Evolutionary conservation across 2,113 vertebrate genomes (phyloP).

Genomic region (Sebastes fasciatus): DNA sequence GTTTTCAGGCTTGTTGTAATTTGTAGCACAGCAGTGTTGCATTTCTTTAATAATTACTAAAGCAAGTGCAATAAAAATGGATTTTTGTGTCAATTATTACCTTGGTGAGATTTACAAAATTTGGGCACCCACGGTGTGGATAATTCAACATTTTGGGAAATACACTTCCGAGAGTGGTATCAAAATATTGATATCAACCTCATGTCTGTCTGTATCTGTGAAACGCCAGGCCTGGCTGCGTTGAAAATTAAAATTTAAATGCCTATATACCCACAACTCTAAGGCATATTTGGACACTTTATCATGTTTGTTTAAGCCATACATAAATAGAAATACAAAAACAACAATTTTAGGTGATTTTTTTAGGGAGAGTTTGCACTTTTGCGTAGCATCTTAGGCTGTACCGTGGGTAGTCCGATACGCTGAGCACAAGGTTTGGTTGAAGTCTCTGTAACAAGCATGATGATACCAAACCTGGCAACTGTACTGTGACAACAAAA

Average conservation of each 20-base stretch:
- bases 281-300: background rate
- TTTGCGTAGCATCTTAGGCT: background rate
- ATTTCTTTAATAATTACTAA: too few relatives aligned
- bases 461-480: background rate
- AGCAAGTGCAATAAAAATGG: too few relatives aligned
- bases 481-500: background rate
- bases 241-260: background rate
- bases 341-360: background rate
- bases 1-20: too few relatives aligned
- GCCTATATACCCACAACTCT: background rate
- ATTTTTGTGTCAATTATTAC: too few relatives aligned
- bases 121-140: background rate
- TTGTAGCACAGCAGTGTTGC: too few relatives aligned
- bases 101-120: too few relatives aligned
- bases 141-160: slow-evolving; percentile 3
- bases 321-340: background rate
- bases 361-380: background rate
- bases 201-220: background rate
- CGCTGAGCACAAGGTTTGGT: background rate
- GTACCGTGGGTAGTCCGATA: background rate
- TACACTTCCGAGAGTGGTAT: background rate
- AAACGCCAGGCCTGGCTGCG: background rate
- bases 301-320: background rate
- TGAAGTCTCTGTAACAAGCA: background rate
- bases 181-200: background rate